A percentile compares a stretch with the other conserved stretches of the same genome.
phyloP scores from a whole-genome alignment of 2,113 vertebrate genomes.

The Hyperopisus bebe region DNA sequence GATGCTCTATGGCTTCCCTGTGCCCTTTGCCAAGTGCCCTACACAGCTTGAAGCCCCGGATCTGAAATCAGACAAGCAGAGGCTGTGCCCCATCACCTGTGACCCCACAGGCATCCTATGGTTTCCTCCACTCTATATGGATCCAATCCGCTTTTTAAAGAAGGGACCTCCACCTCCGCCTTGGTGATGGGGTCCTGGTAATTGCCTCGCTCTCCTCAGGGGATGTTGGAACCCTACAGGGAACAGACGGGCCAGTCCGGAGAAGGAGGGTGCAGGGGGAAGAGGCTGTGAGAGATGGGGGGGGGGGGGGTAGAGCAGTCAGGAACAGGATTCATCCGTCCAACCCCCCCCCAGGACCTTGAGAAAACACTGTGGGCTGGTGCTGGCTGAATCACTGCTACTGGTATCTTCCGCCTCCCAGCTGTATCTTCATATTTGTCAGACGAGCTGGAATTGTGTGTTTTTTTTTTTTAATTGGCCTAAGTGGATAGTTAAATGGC shows the following conservation, averaged over 20 bases:
- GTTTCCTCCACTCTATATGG: not conserved
- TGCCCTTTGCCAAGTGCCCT: not conserved
- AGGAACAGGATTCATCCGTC: conserved; percentile 1
- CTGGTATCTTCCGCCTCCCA: not conserved
- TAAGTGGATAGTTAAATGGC: not conserved
- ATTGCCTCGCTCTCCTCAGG: conserved; percentile 9
- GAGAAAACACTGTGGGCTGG: not conserved
- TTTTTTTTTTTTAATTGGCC: not conserved
- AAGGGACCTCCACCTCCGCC: not conserved
- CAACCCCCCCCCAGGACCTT: not conserved
- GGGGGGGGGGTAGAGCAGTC: not conserved
- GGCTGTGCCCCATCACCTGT: not conserved
- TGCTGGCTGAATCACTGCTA: not conserved
- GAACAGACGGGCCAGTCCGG: not conserved
- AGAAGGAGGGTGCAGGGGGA: not conserved
- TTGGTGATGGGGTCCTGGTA: not conserved
- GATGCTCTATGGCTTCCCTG: not conserved
- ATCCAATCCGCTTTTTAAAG: not conserved
- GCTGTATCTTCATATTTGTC: not conserved
- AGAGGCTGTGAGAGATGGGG: not conserved
- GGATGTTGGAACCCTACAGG: not conserved
- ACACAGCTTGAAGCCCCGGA: not conserved
- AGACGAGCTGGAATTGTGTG: not conserved
- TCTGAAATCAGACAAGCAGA: not conserved
- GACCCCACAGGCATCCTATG: not conserved